These are phyloP conservation scores for Yponomeuta plumbellus DNA, from an alignment of 2,888 invertebrate genomes.

Conservation along the genomic window DNA sequence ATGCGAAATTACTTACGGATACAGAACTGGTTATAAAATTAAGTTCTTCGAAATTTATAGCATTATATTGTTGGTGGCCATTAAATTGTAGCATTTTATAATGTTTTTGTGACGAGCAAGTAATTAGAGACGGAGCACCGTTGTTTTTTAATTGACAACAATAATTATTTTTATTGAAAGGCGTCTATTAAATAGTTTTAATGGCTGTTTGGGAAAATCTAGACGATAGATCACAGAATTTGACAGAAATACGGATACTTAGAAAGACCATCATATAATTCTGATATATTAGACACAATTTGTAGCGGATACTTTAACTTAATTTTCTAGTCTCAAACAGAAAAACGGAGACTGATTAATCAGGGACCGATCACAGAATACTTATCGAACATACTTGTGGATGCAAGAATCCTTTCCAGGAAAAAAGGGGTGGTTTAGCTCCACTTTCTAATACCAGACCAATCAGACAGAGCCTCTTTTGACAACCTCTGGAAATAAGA, in stretches of 20 bases:
- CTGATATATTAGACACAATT: too few relatives aligned
- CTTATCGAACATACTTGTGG: too few relatives aligned
- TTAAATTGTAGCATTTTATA: slow-evolving; percentile 13
- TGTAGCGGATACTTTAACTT: too few relatives aligned
- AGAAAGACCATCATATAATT: too few relatives aligned
- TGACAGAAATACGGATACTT: background rate
- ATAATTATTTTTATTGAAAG: slow-evolving; percentile 9
- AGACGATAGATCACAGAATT: background rate
- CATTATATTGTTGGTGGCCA: slow-evolving; percentile 6
- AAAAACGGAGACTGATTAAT: too few relatives aligned
- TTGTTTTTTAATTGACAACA: slow-evolving; percentile 13
- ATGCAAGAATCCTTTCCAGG: too few relatives aligned
- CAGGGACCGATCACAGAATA: too few relatives aligned
- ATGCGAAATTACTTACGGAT: background rate
- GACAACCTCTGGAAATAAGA: too few relatives aligned
- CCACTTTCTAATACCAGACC: too few relatives aligned
- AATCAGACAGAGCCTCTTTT: too few relatives aligned
- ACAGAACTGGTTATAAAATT: background rate
- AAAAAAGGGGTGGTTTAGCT: too few relatives aligned
- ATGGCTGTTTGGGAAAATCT: background rate
- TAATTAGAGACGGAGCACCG: slow-evolving; percentile 9
- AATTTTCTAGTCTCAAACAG: too few relatives aligned
- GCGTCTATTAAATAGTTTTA: slow-evolving; percentile 2
- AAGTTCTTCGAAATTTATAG: slow-evolving; percentile 10
- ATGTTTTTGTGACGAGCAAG: slow-evolving; percentile 6